Base-by-base conservation (phyloP, 2,888 invertebrate species). In the Cacoxenus indagator region DNA sequence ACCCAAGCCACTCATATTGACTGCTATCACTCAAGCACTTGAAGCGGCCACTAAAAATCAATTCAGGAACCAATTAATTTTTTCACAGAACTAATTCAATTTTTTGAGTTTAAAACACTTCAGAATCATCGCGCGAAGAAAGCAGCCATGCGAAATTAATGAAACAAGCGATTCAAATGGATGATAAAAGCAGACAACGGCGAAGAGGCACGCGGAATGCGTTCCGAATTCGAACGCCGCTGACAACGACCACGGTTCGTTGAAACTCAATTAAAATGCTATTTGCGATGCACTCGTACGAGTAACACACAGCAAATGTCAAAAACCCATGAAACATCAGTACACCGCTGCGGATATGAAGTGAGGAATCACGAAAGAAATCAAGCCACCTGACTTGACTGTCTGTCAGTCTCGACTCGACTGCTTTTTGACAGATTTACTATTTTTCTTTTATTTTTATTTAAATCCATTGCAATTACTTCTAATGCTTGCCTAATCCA, bases 381-480 rank as follows among this genome's bases (percentile, higher is more conserved):
- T 51, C 19, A 51, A 19, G 19, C 51, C 31, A 31, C 31, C 19
- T 14, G 14, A 14, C 19, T 22, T 51, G 19, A 9, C 48, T 8
- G 2, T 37, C 9, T 8, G 59, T 9, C 59, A 9, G 24, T 26
- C 26, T 57, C 51, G n/a, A n/a, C n/a, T n/a, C n/a, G n/a, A n/a
- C n/a, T n/a, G 2, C 51, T 51, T 2, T 19, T 17, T 51, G 51
- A 6, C 22, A 8, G 68, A 71, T 64, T 67, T 65, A 46, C 46
- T 72, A 69, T 68, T 70, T 71, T 72, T 70, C 73, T 73, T 37
- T 37, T 74, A 80, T 80, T 71, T 73, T 75, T 73, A 71, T 75
- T 76, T 70, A 69, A 77, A 76, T 75, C 75, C 73, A 74, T 66
- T 77, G 74, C 74, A 78, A 80, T 82, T 80, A 82, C 73, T 71